Conservation (phyloP, 2,113 vertebrate genomes). For the Gobius niger region DNA sequence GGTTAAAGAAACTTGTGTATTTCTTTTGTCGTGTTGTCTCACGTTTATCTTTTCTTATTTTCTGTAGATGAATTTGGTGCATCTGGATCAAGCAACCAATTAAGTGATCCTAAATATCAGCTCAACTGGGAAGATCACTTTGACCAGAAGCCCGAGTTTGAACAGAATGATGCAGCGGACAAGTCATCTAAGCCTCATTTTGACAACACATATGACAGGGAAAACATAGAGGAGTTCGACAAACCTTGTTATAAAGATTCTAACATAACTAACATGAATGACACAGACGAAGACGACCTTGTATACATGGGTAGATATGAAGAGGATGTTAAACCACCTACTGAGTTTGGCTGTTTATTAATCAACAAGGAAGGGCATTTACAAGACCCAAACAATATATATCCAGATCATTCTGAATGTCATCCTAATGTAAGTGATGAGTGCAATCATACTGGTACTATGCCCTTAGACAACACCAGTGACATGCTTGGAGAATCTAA, state of each 20-base stretch:
- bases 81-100: conserved; percentile 61
- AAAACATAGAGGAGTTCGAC: conserved; percentile 60
- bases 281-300: conserved; percentile 56
- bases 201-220: conserved; percentile 60
- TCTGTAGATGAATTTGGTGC: conserved; percentile 46
- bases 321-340: conserved; percentile 43
- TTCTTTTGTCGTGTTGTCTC: background rate
- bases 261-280: conserved; percentile 60
- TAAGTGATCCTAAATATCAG: conserved; percentile 61
- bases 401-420: conserved; percentile 46
- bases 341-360: conserved; percentile 70
- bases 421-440: conserved; percentile 54
- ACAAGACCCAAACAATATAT: conserved; percentile 63
- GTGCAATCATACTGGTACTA: conserved; percentile 31
- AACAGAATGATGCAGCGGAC: conserved; percentile 38
- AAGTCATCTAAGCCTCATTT: conserved; percentile 57
- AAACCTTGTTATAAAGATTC: conserved; percentile 56
- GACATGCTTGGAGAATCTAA: conserved; percentile 48
- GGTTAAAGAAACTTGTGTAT: no score
- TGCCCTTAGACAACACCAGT: conserved; percentile 24
- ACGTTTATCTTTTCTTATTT: background rate
- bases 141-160: conserved; percentile 51
- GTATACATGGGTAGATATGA: conserved; percentile 58
- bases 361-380: conserved; percentile 79
- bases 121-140: conserved; percentile 64